Evolutionary conservation across 2,797 vertebrate genomes (phyloP).

Genomic region (Ctenochaetus hawaiiensis): DNA sequence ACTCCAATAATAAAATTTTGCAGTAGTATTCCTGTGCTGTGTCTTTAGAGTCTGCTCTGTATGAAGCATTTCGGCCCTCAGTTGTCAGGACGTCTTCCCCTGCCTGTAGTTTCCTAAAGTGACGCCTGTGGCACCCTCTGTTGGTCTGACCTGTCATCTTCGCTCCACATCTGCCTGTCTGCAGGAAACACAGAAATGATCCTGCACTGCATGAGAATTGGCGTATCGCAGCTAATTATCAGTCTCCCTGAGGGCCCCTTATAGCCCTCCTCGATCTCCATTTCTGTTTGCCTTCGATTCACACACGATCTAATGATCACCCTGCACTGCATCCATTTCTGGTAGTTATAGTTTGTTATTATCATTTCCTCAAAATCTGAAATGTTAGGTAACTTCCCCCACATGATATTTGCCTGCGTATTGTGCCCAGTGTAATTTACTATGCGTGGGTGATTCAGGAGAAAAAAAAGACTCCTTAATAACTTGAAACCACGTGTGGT

Average conservation of each 20-base stretch:
- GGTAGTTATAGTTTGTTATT: conserved; percentile 24
- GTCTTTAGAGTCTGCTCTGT: conserved; percentile 50
- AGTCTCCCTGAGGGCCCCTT: conserved; percentile 41
- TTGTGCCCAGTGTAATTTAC: conserved; percentile 54
- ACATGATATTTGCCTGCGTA: conserved; percentile 19
- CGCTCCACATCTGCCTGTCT: conserved; percentile 61
- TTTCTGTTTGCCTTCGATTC: conserved; percentile 53
- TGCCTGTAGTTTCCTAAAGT: conserved; percentile 52
- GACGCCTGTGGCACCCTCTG: conserved; percentile 73
- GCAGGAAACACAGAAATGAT: conserved; percentile 59
- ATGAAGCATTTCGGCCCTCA: conserved; percentile 36
- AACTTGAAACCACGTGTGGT: conserved; percentile 54
- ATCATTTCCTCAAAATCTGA: conserved; percentile 17
- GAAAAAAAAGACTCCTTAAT: conserved; percentile 45
- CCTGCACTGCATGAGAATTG: conserved; percentile 65
- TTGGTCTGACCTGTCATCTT: conserved; percentile 66
- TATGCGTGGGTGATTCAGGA: conserved; percentile 45
- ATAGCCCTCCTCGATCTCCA: conserved; percentile 36
- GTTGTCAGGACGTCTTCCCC: conserved; percentile 38
- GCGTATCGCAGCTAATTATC: conserved; percentile 66
- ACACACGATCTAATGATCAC: conserved; percentile 49
- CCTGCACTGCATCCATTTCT: conserved; percentile 22
- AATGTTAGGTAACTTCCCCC: conserved; percentile 14
- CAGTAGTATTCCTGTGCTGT: conserved; percentile 10
- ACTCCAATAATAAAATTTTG: conserved; percentile 44